phyloP scores from a whole-genome alignment of 2,113 vertebrate species.

The Chunga burmeisteri region DNA sequence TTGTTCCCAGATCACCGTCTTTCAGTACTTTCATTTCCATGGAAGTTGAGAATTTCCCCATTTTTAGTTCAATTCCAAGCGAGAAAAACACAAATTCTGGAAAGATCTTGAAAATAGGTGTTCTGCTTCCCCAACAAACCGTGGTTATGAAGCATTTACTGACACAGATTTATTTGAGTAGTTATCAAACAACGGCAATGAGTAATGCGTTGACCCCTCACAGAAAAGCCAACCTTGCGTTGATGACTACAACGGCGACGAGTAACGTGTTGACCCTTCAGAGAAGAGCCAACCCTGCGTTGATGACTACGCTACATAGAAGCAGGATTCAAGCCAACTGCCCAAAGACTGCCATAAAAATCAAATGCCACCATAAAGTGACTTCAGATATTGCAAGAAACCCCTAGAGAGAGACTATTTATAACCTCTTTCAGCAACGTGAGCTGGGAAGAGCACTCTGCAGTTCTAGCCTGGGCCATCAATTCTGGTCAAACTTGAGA shows the following conservation, averaged over 20 bases:
- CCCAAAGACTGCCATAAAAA: neutral
- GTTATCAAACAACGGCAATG: neutral
- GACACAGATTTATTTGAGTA: neutral
- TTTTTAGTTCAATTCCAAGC: neutral
- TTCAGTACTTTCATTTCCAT: accelerated
- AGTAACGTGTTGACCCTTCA: neutral
- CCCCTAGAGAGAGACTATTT: neutral
- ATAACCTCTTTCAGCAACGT: neutral
- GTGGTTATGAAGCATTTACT: neutral
- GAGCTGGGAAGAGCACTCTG: neutral
- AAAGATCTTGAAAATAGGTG: neutral
- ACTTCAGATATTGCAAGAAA: constrained; percentile 8
- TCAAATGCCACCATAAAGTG: neutral
- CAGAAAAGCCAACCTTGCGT: neutral
- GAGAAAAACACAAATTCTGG: neutral
- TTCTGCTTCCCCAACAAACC: neutral
- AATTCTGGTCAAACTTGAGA: neutral
- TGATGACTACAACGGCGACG: neutral
- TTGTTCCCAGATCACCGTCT: neutral
- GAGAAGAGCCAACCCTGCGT: neutral
- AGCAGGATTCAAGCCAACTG: neutral
- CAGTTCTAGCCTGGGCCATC: neutral
- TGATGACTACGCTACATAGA: accelerated
- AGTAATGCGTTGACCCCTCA: neutral
- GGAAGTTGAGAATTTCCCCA: neutral